A percentile compares a stretch with the other conserved stretches of the same genome.
These are phyloP conservation scores for Meloidogyne hapla DNA, from an alignment of 1,140 invertebrate species.

Conservation along the genomic window DNA sequence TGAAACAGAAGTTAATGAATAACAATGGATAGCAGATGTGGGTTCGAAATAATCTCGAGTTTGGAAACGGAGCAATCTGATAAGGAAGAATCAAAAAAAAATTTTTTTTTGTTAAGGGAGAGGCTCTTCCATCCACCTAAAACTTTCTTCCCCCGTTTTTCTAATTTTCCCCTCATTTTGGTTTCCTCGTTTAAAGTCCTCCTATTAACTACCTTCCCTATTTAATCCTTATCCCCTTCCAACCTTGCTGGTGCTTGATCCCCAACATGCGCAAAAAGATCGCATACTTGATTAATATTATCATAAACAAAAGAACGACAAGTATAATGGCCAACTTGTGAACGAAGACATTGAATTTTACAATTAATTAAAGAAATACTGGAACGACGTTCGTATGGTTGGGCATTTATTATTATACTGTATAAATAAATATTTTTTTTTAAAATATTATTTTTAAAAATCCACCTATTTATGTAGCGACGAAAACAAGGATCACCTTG, in stretches of 20 bases:
- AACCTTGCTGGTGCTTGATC: constrained; percentile 58
- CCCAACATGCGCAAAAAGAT: constrained; percentile 62
- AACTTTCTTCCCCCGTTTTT: too few relatives aligned
- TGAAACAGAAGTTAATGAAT: neutral
- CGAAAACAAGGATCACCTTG: constrained; percentile 63
- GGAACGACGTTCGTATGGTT: constrained; percentile 61
- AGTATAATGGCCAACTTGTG: constrained; percentile 58
- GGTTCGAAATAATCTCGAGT: constrained; percentile 63
- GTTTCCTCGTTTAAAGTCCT: too few relatives aligned
- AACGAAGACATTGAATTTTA: constrained; percentile 58
- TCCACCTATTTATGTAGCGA: constrained; percentile 52
- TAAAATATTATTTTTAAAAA: neutral
- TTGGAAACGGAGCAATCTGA: constrained; percentile 60
- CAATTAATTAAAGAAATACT: constrained; percentile 58
- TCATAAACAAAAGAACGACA: constrained; percentile 64
- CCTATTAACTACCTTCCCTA: too few relatives aligned
- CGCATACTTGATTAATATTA: constrained; percentile 63
- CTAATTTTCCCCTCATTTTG: too few relatives aligned
- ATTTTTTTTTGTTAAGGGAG: neutral
- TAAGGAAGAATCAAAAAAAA: neutral
- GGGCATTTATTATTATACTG: constrained; percentile 60
- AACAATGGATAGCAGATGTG: constrained; percentile 54
- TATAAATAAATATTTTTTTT: neutral
- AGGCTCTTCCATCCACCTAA: too few relatives aligned
- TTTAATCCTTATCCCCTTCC: too few relatives aligned